Percentiles rank a stretch among this genome's conserved stretches.
These are phyloP conservation scores for Oncorhynchus nerka DNA, from an alignment of 2,113 vertebrate species.

Conservation along the genomic window DNA sequence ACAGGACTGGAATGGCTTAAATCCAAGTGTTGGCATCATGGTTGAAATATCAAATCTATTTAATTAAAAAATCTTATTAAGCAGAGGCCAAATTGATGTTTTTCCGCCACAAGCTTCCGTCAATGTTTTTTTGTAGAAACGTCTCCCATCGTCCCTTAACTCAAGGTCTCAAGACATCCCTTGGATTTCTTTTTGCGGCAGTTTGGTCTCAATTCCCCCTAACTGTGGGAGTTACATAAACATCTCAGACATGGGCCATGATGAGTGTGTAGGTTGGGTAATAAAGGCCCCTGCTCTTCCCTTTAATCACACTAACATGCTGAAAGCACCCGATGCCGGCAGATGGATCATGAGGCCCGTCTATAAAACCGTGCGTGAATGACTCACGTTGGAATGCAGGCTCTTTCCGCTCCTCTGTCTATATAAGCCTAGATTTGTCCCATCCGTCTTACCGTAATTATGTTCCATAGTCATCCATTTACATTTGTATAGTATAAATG, in stretches of 20 bases:
- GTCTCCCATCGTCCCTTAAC: background rate
- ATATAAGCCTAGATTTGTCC: background rate
- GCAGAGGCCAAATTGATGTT: background rate
- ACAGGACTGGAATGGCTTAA: no score
- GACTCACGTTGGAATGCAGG: conserved; percentile 2
- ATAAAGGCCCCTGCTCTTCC: background rate
- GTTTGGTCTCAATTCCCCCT: background rate
- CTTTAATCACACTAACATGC: conserved; percentile 13
- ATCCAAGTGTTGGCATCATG: no score
- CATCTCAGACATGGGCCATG: background rate
- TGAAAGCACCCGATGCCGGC: background rate
- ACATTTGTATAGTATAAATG: background rate
- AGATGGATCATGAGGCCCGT: background rate
- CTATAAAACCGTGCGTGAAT: background rate
- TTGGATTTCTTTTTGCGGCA: background rate
- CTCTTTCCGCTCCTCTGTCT: conserved; percentile 10
- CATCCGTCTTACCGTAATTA: background rate
- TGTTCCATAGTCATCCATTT: background rate
- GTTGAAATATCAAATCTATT: no score
- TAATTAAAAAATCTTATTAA: no score
- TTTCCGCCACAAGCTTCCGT: no score
- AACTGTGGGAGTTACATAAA: background rate
- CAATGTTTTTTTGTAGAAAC: no score
- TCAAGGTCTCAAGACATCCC: background rate
- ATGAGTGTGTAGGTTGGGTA: background rate